These are phyloP conservation scores for Trissonchulus sp. DNA, from an alignment of 2,888 invertebrate genomes.

Conservation along the genomic window DNA sequence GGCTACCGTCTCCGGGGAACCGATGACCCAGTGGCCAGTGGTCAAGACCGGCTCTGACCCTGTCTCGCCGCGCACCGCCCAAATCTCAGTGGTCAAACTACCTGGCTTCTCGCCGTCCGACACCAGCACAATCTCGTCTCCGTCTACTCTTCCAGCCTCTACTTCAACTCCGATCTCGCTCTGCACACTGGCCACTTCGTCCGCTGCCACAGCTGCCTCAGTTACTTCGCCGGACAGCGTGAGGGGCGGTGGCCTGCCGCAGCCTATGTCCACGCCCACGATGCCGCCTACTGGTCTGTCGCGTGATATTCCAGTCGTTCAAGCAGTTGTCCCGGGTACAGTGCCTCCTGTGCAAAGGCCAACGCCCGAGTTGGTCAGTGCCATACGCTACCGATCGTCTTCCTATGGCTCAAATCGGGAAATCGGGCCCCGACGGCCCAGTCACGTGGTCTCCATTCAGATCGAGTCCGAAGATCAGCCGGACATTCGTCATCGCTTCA, in stretches of 20 bases:
- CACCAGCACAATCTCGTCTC: too few relatives aligned
- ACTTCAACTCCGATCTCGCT: neutral
- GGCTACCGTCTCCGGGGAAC: too few relatives aligned
- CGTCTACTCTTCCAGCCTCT: neutral
- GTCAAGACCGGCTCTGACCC: too few relatives aligned
- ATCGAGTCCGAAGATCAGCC: slow-evolving; percentile 48
- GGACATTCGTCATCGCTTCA: slow-evolving; percentile 43
- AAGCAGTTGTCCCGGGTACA: neutral
- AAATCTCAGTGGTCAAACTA: too few relatives aligned
- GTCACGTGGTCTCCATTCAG: slow-evolving; percentile 39
- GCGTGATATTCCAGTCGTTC: neutral
- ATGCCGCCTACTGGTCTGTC: too few relatives aligned
- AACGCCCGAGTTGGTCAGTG: neutral
- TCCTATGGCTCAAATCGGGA: neutral
- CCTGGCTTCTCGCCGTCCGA: too few relatives aligned
- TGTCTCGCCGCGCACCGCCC: too few relatives aligned
- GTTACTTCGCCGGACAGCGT: neutral
- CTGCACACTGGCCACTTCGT: neutral
- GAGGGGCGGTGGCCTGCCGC: too few relatives aligned
- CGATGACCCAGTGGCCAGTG: too few relatives aligned
- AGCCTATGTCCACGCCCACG: too few relatives aligned
- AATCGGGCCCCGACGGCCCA: neutral
- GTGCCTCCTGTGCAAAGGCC: neutral
- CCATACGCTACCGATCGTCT: neutral
- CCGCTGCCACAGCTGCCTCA: neutral